These are phyloP conservation scores for Melitaea cinxia DNA, from an alignment of 1,140 invertebrate genomes.

Conservation along the genomic window DNA sequence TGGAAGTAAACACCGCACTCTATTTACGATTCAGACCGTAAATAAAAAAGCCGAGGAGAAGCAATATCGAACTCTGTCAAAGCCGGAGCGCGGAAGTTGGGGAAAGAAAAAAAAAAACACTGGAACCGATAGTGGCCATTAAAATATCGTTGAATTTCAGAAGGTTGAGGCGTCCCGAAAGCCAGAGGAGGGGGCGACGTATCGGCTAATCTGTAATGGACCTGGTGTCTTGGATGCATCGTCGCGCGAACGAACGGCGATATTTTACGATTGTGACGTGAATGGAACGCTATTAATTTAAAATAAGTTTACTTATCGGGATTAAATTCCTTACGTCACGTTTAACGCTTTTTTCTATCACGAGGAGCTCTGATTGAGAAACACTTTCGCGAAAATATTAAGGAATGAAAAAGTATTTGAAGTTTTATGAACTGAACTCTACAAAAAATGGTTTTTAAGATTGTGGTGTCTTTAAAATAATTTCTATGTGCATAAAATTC, in stretches of 20 bases:
- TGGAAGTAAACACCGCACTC: constrained; percentile 58
- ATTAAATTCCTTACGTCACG: neutral
- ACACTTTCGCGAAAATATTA: neutral
- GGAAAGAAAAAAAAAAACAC: constrained; percentile 55
- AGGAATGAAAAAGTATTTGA: neutral
- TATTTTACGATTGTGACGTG: constrained; percentile 31
- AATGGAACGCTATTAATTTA: constrained; percentile 26
- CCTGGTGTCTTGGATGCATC: constrained; percentile 49
- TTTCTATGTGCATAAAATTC: no score
- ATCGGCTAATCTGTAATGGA: constrained; percentile 56
- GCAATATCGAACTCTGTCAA: constrained; percentile 69
- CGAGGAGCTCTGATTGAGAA: neutral
- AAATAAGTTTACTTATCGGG: constrained; percentile 10
- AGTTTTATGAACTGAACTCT: neutral
- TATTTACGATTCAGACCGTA: constrained; percentile 64
- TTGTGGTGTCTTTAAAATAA: no score
- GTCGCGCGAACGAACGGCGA: constrained; percentile 5
- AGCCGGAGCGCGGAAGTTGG: constrained; percentile 55
- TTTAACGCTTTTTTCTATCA: neutral
- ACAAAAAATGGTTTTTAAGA: no score
- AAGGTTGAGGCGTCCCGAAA: constrained; percentile 45
- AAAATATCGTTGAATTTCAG: constrained; percentile 76
- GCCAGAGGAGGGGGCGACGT: constrained; percentile 51
- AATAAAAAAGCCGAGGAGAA: constrained; percentile 62
- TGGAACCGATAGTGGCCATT: constrained; percentile 69